Conservation (phyloP, 2,888 invertebrate genomes). For the Ormyrus nitidulus region DNA sequence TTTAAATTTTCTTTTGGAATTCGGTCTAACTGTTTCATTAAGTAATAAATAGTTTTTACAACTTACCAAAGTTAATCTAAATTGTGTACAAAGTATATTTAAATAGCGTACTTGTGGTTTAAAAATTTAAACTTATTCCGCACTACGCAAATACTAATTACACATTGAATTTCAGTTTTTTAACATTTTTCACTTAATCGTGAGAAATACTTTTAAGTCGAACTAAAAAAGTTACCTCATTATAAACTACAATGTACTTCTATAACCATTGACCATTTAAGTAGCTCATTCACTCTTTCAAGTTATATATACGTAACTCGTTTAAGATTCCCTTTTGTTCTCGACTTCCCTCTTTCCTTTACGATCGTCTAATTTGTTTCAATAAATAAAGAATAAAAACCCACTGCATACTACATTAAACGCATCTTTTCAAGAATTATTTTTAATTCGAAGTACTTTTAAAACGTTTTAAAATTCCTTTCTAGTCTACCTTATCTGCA, state of each 20-base stretch:
- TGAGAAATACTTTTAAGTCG: not conserved
- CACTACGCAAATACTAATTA: too few species aligned
- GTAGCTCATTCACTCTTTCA: conserved; percentile 54
- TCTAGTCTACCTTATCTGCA: not conserved
- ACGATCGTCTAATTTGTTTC: conserved; percentile 28
- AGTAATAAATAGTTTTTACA: too few species aligned
- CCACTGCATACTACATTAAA: not conserved
- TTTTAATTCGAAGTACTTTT: not conserved
- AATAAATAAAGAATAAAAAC: conserved; percentile 26
- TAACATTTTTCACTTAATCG: not conserved
- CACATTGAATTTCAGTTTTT: too few species aligned
- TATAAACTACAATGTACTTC: not conserved
- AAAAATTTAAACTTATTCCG: too few species aligned
- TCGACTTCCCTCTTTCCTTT: conserved; percentile 24
- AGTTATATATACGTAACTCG: conserved; percentile 55
- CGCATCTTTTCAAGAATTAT: not conserved
- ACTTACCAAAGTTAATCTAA: too few species aligned
- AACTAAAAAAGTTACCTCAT: conserved; percentile 12
- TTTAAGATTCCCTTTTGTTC: conserved; percentile 58
- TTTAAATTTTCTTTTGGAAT: too few species aligned
- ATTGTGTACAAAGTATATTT: too few species aligned
- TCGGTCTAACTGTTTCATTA: too few species aligned
- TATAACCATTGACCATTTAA: conserved; percentile 42
- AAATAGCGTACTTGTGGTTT: too few species aligned
- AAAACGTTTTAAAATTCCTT: conserved; percentile 3